Evolutionary conservation across 2,113 vertebrate genomes (phyloP).

Genomic region (Puffinus mauretanicus): DNA sequence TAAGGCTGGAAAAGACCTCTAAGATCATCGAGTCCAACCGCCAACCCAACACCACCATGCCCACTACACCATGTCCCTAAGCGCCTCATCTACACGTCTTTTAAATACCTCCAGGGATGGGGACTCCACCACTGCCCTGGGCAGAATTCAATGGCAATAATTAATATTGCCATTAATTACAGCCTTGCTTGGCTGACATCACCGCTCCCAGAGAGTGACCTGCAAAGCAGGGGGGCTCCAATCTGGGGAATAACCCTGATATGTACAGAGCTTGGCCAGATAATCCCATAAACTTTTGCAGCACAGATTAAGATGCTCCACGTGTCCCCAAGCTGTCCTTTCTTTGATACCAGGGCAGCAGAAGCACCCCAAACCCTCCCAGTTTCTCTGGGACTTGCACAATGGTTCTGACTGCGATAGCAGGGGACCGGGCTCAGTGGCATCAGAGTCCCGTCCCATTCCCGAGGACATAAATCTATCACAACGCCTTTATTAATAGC

Average conservation of each 20-base stretch:
- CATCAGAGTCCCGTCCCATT: not conserved
- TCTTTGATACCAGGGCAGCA: not conserved
- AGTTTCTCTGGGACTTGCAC: not conserved
- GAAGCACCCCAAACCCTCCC: not conserved
- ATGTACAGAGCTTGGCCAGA: not conserved
- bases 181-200: not conserved
- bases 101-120: no score
- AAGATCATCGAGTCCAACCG: no score
- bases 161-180: not conserved
- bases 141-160: no score
- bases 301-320: not conserved
- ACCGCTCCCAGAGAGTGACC: not conserved
- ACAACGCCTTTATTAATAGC: not conserved
- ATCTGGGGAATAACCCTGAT: not conserved
- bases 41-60: no score
- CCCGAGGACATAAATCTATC: not conserved
- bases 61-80: no score
- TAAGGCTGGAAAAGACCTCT: no score
- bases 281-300: not conserved
- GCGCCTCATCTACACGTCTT: no score
- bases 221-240: not conserved
- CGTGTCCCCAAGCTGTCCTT: not conserved
- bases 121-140: no score
- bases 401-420: accelerated
- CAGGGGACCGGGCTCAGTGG: not conserved